Conservation (phyloP, 2,888 invertebrate species). For the Didymodactylos carnosus region DNA sequence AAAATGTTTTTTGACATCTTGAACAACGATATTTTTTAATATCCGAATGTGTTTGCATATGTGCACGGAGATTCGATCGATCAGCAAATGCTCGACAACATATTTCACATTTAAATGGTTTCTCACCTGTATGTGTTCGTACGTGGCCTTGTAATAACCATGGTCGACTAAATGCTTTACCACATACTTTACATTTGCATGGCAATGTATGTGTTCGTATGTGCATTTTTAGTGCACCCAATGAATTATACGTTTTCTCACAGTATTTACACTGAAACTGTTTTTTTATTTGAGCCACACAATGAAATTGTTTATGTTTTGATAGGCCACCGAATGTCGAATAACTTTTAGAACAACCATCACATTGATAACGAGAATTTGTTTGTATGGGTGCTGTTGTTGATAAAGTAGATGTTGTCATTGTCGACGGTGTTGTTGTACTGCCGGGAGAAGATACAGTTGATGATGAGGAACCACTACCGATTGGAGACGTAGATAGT, state of each 20-base stretch:
- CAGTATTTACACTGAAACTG: slow-evolving; percentile 61
- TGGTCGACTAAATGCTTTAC: slow-evolving; percentile 85
- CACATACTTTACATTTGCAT: slow-evolving; percentile 83
- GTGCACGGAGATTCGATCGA: slow-evolving; percentile 78
- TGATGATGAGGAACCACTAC: neutral
- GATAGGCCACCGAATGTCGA: slow-evolving; percentile 80
- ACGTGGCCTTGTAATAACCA: slow-evolving; percentile 94
- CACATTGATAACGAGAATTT: slow-evolving; percentile 12
- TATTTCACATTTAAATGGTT: slow-evolving; percentile 82
- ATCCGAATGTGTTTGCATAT: slow-evolving; percentile 87
- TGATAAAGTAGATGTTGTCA: neutral
- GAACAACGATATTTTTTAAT: slow-evolving; percentile 88
- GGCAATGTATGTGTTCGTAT: slow-evolving; percentile 89
- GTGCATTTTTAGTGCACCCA: slow-evolving; percentile 94
- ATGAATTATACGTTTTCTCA: slow-evolving; percentile 79
- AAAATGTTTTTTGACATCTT: slow-evolving; percentile 79
- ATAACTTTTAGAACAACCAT: slow-evolving; percentile 47
- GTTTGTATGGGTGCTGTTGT: neutral
- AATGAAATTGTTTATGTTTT: slow-evolving; percentile 86
- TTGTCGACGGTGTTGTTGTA: neutral
- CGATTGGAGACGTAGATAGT: no score
- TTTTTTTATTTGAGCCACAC: slow-evolving; percentile 62
- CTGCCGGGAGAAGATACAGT: neutral
- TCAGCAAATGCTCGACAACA: slow-evolving; percentile 90
- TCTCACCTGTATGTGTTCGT: slow-evolving; percentile 88